Conservation (phyloP, 2,888 invertebrate genomes). For the Zele albiditarsus region DNA sequence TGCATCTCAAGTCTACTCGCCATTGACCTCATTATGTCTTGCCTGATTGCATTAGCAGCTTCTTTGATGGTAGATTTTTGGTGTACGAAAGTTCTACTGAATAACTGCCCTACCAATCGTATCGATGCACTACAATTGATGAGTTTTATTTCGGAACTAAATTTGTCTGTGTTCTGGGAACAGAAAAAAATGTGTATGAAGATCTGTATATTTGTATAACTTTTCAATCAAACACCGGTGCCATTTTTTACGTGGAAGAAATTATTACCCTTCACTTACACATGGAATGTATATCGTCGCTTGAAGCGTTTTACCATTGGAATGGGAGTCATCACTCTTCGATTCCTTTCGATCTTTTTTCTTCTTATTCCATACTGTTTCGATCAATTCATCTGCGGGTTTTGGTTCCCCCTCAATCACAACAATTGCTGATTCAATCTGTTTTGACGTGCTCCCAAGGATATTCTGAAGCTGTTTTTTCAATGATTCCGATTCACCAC, state of each 20-base stretch:
- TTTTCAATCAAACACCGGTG: too few species aligned
- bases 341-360: slow-evolving; percentile 74
- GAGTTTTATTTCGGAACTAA: slow-evolving; percentile 52
- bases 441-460: slow-evolving; percentile 76
- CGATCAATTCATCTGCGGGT: slow-evolving; percentile 78
- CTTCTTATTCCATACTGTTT: slow-evolving; percentile 78
- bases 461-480: slow-evolving; percentile 82
- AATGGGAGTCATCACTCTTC: slow-evolving; percentile 71
- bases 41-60: slow-evolving; percentile 82
- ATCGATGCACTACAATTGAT: slow-evolving; percentile 78
- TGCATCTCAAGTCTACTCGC: slow-evolving; percentile 91
- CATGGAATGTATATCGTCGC: slow-evolving; percentile 82
- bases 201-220: too few species aligned
- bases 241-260: too few species aligned
- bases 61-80: slow-evolving; percentile 83
- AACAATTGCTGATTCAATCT: slow-evolving; percentile 79
- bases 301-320: slow-evolving; percentile 75
- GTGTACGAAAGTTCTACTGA: slow-evolving; percentile 85
- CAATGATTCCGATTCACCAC: slow-evolving; percentile 77
- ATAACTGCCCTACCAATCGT: slow-evolving; percentile 82
- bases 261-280: slow-evolving; percentile 75
- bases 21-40: slow-evolving; percentile 89
- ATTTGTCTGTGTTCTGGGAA: slow-evolving; percentile 45
- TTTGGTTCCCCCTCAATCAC: slow-evolving; percentile 84
- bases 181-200: background rate